Percentiles rank a stretch among this genome's conserved stretches.
Conservation (phyloP, 2,797 vertebrate genomes). For the Phrynocephalus forsythii region DNA sequence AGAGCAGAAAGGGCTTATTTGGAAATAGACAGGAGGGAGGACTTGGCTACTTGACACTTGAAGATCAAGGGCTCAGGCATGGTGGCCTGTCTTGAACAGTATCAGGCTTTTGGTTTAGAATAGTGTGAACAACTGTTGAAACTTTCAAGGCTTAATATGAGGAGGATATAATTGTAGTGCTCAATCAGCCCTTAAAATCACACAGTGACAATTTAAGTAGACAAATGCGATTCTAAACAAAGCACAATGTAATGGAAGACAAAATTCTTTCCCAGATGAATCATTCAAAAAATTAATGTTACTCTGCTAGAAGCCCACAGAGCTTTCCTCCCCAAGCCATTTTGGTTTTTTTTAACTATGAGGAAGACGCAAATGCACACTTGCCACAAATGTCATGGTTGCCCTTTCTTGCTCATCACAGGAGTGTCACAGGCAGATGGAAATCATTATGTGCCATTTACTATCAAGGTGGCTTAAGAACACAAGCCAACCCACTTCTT, state of each 20-base stretch:
- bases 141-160: slow-evolving; percentile 64
- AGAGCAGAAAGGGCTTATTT: background rate
- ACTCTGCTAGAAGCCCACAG: background rate
- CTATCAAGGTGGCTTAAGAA: background rate
- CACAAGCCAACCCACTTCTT: background rate
- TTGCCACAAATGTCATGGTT: background rate
- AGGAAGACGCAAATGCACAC: background rate
- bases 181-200: slow-evolving; percentile 68
- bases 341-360: background rate
- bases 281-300: background rate
- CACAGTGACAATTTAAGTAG: slow-evolving; percentile 59
- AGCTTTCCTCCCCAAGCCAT: background rate
- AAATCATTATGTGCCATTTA: background rate
- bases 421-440: background rate
- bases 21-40: background rate
- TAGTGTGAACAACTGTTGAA: slow-evolving; percentile 64
- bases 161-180: slow-evolving; percentile 63
- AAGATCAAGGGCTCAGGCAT: slow-evolving; percentile 27
- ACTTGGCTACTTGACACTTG: slow-evolving; percentile 7
- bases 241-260: slow-evolving; percentile 35
- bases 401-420: background rate
- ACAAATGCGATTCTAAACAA: slow-evolving; percentile 65
- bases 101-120: slow-evolving; percentile 44
- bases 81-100: slow-evolving; percentile 5
- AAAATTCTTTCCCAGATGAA: slow-evolving; percentile 40